Evolutionary conservation across 2,888 invertebrate species (phyloP), one percentile per base, ranked within the genome.

Genomic region (Drosophila incognita): DNA sequence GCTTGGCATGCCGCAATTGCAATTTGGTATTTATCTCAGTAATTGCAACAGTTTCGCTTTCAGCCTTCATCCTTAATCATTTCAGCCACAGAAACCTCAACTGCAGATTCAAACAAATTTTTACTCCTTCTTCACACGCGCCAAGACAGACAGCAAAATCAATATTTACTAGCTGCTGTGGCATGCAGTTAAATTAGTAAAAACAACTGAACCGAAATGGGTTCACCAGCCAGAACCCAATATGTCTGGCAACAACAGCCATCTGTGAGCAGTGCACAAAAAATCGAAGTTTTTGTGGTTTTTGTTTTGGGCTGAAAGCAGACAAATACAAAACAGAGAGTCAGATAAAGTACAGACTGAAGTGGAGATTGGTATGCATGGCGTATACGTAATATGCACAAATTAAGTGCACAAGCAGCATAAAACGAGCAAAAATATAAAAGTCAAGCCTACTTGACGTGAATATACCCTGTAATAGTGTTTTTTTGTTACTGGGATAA

Each of bases 171-270:
- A 70, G 53, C 65, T 69, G 58, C 54, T 70, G 52, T 61, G 61
- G 76, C 66, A 51, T 71, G 74, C 74, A 80, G 83, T 69, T 73
- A 80, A 86, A 86, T 80, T 83, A 86, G 56, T 74, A 74, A 70
- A 52, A 70, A 52, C 69, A 83, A 73, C 77, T 69, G 83, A 69
- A 64, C 59, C 67, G 62, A 75, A 81, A 76, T 69, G 81, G 72
- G 68, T 75, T 74, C 56, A 31, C 35, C 35, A 13, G 29, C 35
- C 42, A 29, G 36, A 52, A 36, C 33, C 49, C 31, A 40, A 69
- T 60, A 69, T 87, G 70, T 76, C 74, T 68, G 59, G 33, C 57
- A 71, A 67, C 74, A 72, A 64, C 49, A 62, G 63, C 59, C 59
- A 62, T 52, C 68, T 35, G 11, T 57, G 69, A 11, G 27, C 35